Conservation (phyloP, 2,113 vertebrate species). For the Leucosticte australis region DNA sequence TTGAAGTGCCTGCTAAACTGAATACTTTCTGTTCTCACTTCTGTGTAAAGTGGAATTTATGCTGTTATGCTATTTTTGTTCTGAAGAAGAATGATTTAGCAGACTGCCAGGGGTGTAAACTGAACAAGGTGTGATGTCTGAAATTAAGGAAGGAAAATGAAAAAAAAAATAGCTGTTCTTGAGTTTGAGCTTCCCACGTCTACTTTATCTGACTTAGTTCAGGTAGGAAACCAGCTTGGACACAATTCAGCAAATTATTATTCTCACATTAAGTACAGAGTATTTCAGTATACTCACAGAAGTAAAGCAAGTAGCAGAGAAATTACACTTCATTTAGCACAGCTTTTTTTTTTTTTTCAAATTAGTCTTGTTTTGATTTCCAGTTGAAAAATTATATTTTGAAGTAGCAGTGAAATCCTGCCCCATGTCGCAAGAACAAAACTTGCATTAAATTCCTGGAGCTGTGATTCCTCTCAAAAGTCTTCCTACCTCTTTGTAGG, state of each 20-base stretch:
- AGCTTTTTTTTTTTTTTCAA: background rate
- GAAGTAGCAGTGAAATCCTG: background rate
- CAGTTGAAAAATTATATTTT: background rate
- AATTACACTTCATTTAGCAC: background rate
- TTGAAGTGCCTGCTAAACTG: background rate
- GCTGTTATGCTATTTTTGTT: background rate
- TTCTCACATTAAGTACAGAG: background rate
- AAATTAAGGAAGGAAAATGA: constrained; percentile 11
- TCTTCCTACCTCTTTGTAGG: background rate
- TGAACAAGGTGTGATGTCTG: background rate
- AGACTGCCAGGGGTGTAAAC: background rate
- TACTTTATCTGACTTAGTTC: background rate
- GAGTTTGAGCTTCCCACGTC: background rate
- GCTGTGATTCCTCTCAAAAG: background rate
- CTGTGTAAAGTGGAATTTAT: background rate
- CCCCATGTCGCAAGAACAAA: background rate
- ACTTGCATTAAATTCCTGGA: background rate
- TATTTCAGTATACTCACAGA: background rate
- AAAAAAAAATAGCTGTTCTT: background rate
- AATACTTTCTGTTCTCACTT: background rate
- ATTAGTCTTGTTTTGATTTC: background rate
- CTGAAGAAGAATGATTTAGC: background rate
- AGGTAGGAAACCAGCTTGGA: background rate
- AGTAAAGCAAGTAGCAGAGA: background rate
- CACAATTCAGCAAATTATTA: background rate